A percentile compares a stretch with the other conserved stretches of the same genome.
These are phyloP conservation scores for Enoplosus armatus DNA, from an alignment of 2,797 vertebrate species.

Conservation along the genomic window DNA sequence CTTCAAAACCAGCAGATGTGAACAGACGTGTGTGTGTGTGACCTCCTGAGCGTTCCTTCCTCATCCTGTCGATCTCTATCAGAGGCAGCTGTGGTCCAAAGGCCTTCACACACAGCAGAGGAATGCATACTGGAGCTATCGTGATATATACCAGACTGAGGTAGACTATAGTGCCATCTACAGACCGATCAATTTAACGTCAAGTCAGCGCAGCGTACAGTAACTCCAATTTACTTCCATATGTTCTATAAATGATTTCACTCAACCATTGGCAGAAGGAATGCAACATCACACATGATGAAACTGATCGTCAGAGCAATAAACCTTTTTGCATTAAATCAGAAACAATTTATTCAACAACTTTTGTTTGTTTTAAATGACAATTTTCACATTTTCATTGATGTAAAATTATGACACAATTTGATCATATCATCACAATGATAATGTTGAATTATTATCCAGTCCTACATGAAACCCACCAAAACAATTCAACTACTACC, in stretches of 20 bases:
- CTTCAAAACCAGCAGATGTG: conserved; percentile 51
- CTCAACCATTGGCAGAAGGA: no score
- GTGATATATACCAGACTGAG: neutral
- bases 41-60: conserved; percentile 41
- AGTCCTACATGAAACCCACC: neutral
- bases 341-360: neutral
- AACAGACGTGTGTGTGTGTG: conserved; percentile 38
- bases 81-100: conserved; percentile 66
- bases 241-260: no score
- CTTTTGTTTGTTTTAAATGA: neutral
- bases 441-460: neutral
- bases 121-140: conserved; percentile 42
- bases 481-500: neutral
- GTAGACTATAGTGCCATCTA: conserved; percentile 55
- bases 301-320: neutral
- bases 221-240: no score
- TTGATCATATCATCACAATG: neutral
- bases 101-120: conserved; percentile 47
- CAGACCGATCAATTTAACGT: conserved; percentile 18
- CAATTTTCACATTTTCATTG: neutral
- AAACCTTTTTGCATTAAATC: neutral
- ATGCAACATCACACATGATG: no score
- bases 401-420: neutral
- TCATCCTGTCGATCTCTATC: conserved; percentile 69
- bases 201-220: neutral